A percentile compares a stretch with the other conserved stretches of the same genome.
Conservation (phyloP, 2,113 vertebrate species). For the Acinonyx jubatus region DNA sequence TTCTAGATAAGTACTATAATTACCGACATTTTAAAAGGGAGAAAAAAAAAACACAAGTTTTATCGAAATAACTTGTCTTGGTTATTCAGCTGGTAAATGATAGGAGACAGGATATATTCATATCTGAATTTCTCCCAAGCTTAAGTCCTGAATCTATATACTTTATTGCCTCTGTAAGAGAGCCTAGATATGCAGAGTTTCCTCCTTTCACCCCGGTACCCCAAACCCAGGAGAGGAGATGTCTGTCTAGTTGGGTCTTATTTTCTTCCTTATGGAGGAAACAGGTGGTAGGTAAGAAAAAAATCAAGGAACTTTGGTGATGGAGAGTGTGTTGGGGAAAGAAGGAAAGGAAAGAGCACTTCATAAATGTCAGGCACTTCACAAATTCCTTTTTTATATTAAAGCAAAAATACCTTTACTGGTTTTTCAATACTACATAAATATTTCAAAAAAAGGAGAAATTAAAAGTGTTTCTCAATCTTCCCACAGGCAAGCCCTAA, state of each 20-base stretch:
- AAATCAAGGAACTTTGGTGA: background rate
- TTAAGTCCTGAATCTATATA: background rate
- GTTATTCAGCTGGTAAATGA: background rate
- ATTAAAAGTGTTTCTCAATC: background rate
- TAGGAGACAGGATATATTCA: background rate
- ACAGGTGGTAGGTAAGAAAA: background rate
- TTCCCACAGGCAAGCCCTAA: constrained; percentile 41
- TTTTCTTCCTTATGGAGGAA: background rate
- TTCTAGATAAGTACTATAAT: background rate
- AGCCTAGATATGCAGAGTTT: background rate
- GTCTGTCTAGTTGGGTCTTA: background rate
- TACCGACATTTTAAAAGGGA: background rate
- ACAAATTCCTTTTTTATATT: background rate
- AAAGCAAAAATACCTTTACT: constrained; percentile 5
- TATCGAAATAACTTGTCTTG: background rate
- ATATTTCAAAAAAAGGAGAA: constrained; percentile 3
- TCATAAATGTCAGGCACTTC: background rate
- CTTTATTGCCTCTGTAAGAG: background rate
- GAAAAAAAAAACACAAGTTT: background rate
- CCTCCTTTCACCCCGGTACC: background rate
- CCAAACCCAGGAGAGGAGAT: background rate
- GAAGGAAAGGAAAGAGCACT: background rate
- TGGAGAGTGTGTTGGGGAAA: background rate
- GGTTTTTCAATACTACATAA: background rate
- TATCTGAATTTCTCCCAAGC: background rate